Base-by-base conservation (phyloP, 2,797 vertebrate genomes). In the Menidia menidia region DNA sequence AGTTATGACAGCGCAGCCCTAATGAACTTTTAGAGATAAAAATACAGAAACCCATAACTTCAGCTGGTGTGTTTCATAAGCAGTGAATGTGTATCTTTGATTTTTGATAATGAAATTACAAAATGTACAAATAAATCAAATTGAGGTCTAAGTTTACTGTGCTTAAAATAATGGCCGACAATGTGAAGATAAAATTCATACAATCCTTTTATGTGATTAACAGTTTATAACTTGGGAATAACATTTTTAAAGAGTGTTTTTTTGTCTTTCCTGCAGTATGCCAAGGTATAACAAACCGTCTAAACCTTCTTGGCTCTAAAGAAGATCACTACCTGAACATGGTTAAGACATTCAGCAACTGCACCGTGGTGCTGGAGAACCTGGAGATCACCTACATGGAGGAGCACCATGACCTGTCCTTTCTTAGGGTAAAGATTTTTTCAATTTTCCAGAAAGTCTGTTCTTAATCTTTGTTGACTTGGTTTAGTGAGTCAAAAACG, bases 301-400 rank as follows among this genome's bases (percentile, higher is more conserved):
- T 99, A 56, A 94, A 95, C 0, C 94, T 96, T 2, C 64, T 99
- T 79, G 95, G 94, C 15, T 90, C 93, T 2, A 91, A 83, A 60
- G 95, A 97, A 0, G 94, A 97, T 71, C 98, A 99, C 88, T 99
- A 97, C 77, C 87, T 89, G 77, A 97, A 94, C 85, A 91, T 98
- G 73, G 94, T 95, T 81, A 96, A 94, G 88, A 97, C 97, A 88
- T 98, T 97, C 90, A 96, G 95, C 84, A 98, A 96, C 89, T 99
- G 98, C 13, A 96, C 97, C 2, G 94, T 99, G 72, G 91, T 99
- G 4, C 93, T 98, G 60, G 96, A 98, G 81, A 99, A 99, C 86
- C 88, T 99, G 89, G 98, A 99, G 87, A 93, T 99, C 69, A 97
- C 97, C 2, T 84, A 97, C 0, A 90, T 95, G 73, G 93, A 95